A percentile compares a stretch with the other conserved stretches of the same genome.
These are phyloP conservation scores for Anneissia japonica DNA, from an alignment of 35 echinoderm and acorn worm genomes.

Conservation along the genomic window DNA sequence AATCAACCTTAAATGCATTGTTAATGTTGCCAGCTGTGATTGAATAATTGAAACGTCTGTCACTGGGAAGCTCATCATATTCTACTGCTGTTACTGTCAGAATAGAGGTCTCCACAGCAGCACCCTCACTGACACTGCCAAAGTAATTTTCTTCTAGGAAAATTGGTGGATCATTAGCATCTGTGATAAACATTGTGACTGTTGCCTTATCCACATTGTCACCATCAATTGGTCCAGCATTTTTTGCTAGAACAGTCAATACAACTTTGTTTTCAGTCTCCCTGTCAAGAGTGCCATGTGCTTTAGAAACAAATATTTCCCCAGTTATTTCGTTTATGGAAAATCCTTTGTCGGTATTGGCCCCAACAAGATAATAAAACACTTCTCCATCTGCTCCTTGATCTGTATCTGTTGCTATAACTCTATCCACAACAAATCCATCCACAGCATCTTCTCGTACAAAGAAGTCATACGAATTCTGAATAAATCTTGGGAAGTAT, in stretches of 20 bases:
- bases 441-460: slow-evolving; percentile 78
- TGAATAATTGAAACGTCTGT: slow-evolving; percentile 66
- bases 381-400: slow-evolving; percentile 77
- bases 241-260: slow-evolving; percentile 76
- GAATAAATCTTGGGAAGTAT: slow-evolving; percentile 65
- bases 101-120: slow-evolving; percentile 40
- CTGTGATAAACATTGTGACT: slow-evolving; percentile 60
- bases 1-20: slow-evolving; percentile 66
- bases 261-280: slow-evolving; percentile 47
- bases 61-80: slow-evolving; percentile 63
- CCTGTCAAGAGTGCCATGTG: slow-evolving; percentile 68
- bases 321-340: slow-evolving; percentile 63
- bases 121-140: slow-evolving; percentile 64
- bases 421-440: slow-evolving; percentile 56
- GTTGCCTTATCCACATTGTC: slow-evolving; percentile 65
- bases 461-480: slow-evolving; percentile 71
- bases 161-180: slow-evolving; percentile 90
- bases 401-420: slow-evolving; percentile 69
- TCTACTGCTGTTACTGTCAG: slow-evolving; percentile 77
- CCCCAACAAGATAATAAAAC: slow-evolving; percentile 68
- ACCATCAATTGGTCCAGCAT: slow-evolving; percentile 64
- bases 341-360: slow-evolving; percentile 79
- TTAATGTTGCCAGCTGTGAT: slow-evolving; percentile 57
- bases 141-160: slow-evolving; percentile 65
- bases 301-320: slow-evolving; percentile 56